Base-by-base conservation (phyloP, 2,797 vertebrate species). In the Gallinago stenura region DNA sequence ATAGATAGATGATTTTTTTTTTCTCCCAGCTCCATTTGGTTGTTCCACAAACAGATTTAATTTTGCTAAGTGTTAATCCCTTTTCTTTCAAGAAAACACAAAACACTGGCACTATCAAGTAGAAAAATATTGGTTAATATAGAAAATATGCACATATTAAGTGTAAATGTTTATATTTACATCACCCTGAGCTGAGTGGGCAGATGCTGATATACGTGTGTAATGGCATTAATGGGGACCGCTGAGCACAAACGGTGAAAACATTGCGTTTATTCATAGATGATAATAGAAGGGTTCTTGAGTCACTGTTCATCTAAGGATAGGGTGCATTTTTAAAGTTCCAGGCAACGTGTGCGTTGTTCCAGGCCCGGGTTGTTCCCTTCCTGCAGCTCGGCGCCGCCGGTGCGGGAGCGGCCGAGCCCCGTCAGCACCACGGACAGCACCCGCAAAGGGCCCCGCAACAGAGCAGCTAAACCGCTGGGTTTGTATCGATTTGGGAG, bases 301-400 rank as follows among this genome's bases (percentile, higher is more conserved):
- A 30, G 45, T 15, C 31, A 28, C n/a, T 75, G 28, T 35, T 45
- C 24, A 2, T 12, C 35, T 45, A 53, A 81, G n/a, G 11, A 10
- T 19, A 30, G 0, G 1, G 7, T 18, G 14, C 18, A 7, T 61
- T 75, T 90, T 35, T 3, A 12, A 75, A 60, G 20, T 21, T 22
- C 14, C 20, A 11, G 3, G 12, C 21, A 2, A 50, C 37, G 3
- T 2, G 20, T n/a, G 84, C 12, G 0, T 2, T 41, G 56, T 70
- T 90, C 18, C 53, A 33, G 0, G 15, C 20, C 0, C 15, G 12
- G 10, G 20, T 11, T 46, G 4, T 9, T 13, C 3, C 7, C 5
- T 43, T 50, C 31, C 4, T 1, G 1, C 4, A 6, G 4, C 31
- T 8, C 8, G 0, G 20, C 0, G 0, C 7, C 15, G 0, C 17